A percentile compares a stretch with the other conserved stretches of the same genome.
Conservation (phyloP, 2,113 vertebrate genomes). For the Pan troglodytes region NHGRI_mPanTro3-v2.1_pri NC_072403.2:139637501-139638000, state of each 20-base stretch:
- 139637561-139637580: neutral
- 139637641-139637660: neutral
- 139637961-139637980: neutral
- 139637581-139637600: neutral
- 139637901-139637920: slow-evolving; percentile 3
- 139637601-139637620: neutral
- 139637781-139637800: slow-evolving; percentile 13
- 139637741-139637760: neutral
- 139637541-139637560: neutral
- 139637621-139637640: neutral
- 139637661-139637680: neutral
- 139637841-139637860: slow-evolving; percentile 27
- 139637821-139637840: neutral
- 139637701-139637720: neutral
- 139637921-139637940: slow-evolving; percentile 29
- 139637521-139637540: neutral
- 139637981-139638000: neutral
- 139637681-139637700: neutral
- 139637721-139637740: neutral
- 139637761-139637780: neutral
- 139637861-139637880: neutral
- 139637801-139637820: neutral
- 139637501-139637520: neutral
- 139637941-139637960: slow-evolving; percentile 25
- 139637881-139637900: neutral